Evolutionary conservation across 2,113 vertebrate species (phyloP).

Genomic region (Kobus ellipsiprymnus): DNA sequence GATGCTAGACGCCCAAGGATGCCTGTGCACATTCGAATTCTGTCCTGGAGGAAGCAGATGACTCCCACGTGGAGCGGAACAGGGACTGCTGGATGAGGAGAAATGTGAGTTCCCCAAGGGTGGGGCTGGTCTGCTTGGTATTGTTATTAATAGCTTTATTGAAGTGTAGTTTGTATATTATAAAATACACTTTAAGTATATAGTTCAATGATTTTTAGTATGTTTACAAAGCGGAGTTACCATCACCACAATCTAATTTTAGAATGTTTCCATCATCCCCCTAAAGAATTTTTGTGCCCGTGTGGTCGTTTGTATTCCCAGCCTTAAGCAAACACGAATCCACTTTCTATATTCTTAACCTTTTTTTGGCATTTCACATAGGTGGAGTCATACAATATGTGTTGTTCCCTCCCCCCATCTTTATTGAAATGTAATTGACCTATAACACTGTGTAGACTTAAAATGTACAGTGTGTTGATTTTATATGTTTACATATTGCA

Average conservation of each 20-base stretch:
- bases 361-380: neutral
- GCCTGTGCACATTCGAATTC: rapidly evolving
- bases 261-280: neutral
- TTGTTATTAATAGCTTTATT: neutral
- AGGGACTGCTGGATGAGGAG: neutral
- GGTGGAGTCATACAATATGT: neutral
- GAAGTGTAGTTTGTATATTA: neutral
- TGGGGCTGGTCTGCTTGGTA: neutral
- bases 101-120: neutral
- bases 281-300: neutral
- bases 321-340: neutral
- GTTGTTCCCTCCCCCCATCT: neutral
- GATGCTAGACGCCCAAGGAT: neutral
- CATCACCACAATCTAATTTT: neutral
- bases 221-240: neutral
- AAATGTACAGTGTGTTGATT: neutral
- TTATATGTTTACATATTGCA: neutral
- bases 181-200: neutral
- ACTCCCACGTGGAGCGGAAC: too few relatives aligned
- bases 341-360: neutral
- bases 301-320: neutral
- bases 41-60: neutral
- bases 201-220: neutral
- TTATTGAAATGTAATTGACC: neutral
- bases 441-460: too few relatives aligned